Base-by-base conservation (phyloP, 2,797 vertebrate genomes). In the Gymnopithys bicolor region DNA sequence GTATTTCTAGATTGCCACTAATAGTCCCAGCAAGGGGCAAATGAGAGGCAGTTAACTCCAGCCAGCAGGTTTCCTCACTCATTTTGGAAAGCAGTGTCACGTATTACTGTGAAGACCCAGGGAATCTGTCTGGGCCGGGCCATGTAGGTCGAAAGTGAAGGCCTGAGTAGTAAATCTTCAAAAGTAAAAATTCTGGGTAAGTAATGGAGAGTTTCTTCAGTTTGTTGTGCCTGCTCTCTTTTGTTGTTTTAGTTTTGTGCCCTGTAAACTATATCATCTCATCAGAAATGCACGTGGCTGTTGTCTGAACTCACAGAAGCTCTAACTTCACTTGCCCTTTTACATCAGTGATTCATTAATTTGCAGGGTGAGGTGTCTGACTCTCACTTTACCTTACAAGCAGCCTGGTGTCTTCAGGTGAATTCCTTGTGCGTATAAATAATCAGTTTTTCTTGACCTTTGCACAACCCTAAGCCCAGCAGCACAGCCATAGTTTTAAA, bases 341-440 rank as follows among this genome's bases (percentile, higher is more conserved):
- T 79, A 60, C 79, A 94, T 73, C 46, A 87, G 82, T 69, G 76
- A 78, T 89, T 94, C 74, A 84, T 87, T 88, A 56, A 85, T 85
- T 79, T 88, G 70, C 70, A 64, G 37, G 49, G 51, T 63, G 70
- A 90, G 74, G 85, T 75, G 73, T 52, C 89, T 73, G 91, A 52
- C 73, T 93, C 79, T 92, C 5, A 6, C 79, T 94, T 91, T 78
- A 62, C 89, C 84, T 93, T 90, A 86, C 69, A 91, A 94, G 89
- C 87, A 93, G 87, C 74, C 41, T 79, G 8, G 4, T 90, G 87
- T 89, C 87, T 84, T 59, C 6, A 67, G 85, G 63, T 90, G 86
- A 96, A 93, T 93, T 91, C 91, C 70, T 94, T 66, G 59, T 10
- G 2, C 63, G 56, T 91, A 79, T 84, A 89, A 96, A 90, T 87